Evolutionary conservation across 64 coral and sea anemone species (phyloP).

Genomic region (Orbicella faveolata): DNA sequence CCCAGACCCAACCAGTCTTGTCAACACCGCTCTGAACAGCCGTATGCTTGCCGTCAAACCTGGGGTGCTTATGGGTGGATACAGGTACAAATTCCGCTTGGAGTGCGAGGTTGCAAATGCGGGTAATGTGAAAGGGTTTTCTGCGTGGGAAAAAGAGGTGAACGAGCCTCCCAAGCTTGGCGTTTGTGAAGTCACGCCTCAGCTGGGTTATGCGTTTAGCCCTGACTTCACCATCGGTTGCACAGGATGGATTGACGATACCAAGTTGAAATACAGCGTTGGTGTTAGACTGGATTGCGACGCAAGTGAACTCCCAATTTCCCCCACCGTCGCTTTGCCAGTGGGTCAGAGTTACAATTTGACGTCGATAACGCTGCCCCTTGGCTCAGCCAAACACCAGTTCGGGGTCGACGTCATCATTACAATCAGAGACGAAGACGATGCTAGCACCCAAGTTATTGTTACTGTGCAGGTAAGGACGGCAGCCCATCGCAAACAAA

Average conservation of each 20-base stretch:
- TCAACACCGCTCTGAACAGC: too few relatives aligned
- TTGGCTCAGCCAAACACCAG: background rate
- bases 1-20: too few relatives aligned
- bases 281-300: background rate
- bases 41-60: too few relatives aligned
- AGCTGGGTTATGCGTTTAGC: conserved; percentile 2
- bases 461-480: conserved; percentile 4
- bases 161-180: background rate
- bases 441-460: background rate
- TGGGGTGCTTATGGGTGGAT: too few relatives aligned
- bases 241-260: conserved; percentile 33
- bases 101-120: background rate
- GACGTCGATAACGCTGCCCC: background rate
- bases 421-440: conserved; percentile 28
- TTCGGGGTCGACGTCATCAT: background rate
- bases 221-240: conserved; percentile 30
- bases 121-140: background rate
- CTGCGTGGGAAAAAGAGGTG: conserved; percentile 21
- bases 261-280: conserved; percentile 1
- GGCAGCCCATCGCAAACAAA: too few relatives aligned
- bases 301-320: background rate
- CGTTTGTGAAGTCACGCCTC: background rate
- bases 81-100: background rate
- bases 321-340: background rate
- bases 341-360: background rate